Percentiles rank a stretch among this genome's conserved stretches.
Conservation (phyloP, 2,797 vertebrate genomes). For the Oryzias dopingdopingensis region DNA sequence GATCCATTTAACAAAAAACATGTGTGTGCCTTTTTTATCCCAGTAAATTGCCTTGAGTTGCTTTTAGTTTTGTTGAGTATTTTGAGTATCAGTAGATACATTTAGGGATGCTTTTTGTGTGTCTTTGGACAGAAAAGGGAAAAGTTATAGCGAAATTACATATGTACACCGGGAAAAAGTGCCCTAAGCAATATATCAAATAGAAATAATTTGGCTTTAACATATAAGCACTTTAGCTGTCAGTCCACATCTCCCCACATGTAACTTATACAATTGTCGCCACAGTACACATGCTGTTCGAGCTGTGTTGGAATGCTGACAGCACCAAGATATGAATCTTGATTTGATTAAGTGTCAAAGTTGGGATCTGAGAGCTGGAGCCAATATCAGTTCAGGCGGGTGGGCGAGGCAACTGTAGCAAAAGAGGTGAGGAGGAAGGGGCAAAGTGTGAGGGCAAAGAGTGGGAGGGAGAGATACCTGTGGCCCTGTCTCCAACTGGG, state of each 20-base stretch:
- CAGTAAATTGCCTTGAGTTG: too few relatives aligned
- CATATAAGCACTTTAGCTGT: constrained; percentile 68
- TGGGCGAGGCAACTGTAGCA: constrained; percentile 53
- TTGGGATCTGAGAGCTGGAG: constrained; percentile 67
- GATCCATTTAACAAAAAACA: constrained; percentile 3
- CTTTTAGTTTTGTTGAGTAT: too few relatives aligned
- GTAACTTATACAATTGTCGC: constrained; percentile 72
- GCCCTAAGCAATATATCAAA: constrained; percentile 46
- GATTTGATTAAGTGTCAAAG: constrained; percentile 86
- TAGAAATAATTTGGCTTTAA: constrained; percentile 52
- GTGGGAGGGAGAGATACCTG: constrained; percentile 78
- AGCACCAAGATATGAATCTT: constrained; percentile 80
- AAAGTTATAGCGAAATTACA: constrained; percentile 29
- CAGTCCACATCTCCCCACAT: constrained; percentile 61
- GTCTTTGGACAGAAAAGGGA: constrained; percentile 14
- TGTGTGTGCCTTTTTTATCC: too few relatives aligned
- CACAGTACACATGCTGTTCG: constrained; percentile 28
- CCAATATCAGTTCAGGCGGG: constrained; percentile 47
- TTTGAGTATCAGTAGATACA: too few relatives aligned
- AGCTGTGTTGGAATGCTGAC: constrained; percentile 73
- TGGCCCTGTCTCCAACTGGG: constrained; percentile 88
- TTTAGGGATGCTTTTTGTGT: too few relatives aligned
- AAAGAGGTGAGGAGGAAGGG: constrained; percentile 63
- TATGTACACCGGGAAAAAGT: constrained; percentile 34
- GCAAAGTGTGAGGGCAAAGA: constrained; percentile 46